Percentiles rank a stretch among this genome's conserved stretches.
phyloP scores from a whole-genome alignment of 1,140 invertebrate species.

The Trachymyrmex cornetzi region DNA sequence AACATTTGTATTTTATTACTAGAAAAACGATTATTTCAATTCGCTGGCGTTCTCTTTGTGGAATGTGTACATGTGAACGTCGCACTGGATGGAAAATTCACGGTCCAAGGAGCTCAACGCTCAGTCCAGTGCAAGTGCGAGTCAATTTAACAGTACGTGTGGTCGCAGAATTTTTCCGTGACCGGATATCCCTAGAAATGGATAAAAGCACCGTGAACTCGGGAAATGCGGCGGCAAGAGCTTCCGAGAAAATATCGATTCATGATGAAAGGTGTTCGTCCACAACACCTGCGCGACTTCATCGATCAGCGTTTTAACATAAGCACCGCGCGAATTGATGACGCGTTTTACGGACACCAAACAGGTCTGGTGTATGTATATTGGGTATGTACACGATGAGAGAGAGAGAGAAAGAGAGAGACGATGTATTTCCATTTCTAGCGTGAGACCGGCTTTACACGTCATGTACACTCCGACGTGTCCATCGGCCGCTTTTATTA shows the following conservation, averaged over 20 bases:
- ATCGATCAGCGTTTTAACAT: slow-evolving; percentile 60
- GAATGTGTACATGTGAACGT: neutral
- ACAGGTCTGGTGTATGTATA: no score
- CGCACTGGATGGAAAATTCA: slow-evolving; percentile 2
- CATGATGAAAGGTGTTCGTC: slow-evolving; percentile 45
- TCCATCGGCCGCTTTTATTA: neutral
- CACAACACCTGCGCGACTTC: slow-evolving; percentile 66
- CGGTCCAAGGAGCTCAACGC: neutral
- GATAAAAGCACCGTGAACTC: neutral
- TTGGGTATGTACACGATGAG: no score
- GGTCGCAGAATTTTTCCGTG: slow-evolving; percentile 24
- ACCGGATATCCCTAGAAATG: neutral
- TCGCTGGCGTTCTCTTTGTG: neutral
- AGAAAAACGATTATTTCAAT: neutral
- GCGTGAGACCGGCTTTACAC: neutral
- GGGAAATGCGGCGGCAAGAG: neutral
- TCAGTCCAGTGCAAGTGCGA: neutral
- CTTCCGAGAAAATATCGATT: slow-evolving; percentile 59
- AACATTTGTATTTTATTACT: neutral
- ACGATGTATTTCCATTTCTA: slow-evolving; percentile 20
- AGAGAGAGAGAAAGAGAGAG: no score
- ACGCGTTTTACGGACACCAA: neutral
- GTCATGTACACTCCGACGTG: neutral
- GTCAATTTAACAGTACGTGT: neutral
- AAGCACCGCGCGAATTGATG: slow-evolving; percentile 29